Conservation (phyloP, 2,888 invertebrate species). For the Amphipyra berbera region DNA sequence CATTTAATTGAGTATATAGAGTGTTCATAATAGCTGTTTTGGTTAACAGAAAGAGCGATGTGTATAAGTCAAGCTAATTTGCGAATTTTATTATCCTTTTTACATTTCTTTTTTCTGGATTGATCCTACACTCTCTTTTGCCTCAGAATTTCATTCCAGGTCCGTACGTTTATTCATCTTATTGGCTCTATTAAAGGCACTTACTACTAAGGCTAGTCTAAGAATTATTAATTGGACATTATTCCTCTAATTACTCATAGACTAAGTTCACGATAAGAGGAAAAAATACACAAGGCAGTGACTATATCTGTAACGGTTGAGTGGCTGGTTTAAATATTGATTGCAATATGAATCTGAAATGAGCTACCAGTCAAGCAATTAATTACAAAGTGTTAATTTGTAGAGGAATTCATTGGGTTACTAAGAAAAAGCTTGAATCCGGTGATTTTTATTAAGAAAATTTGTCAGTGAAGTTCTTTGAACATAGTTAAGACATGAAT, state of each 20-base stretch:
- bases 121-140: too few species aligned
- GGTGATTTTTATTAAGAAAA: background rate
- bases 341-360: constrained; percentile 3
- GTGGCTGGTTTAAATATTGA: constrained; percentile 6
- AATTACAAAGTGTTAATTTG: background rate
- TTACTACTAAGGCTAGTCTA: background rate
- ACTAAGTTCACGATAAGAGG: background rate
- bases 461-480: background rate
- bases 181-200: background rate
- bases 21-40: background rate
- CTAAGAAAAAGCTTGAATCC: background rate
- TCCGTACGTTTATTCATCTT: background rate
- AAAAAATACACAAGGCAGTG: background rate
- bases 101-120: too few species aligned
- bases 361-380: constrained; percentile 4
- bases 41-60: background rate
- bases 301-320: constrained; percentile 2
- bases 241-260: constrained; percentile 1
- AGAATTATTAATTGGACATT: constrained; percentile 17
- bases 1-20: background rate
- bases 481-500: background rate
- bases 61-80: too few species aligned
- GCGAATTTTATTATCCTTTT: too few species aligned
- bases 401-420: background rate
- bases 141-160: background rate